Percentiles rank a stretch among this genome's conserved stretches.
phyloP scores from a whole-genome alignment of 2,797 vertebrate species.

The Threskiornis aethiopicus region DNA sequence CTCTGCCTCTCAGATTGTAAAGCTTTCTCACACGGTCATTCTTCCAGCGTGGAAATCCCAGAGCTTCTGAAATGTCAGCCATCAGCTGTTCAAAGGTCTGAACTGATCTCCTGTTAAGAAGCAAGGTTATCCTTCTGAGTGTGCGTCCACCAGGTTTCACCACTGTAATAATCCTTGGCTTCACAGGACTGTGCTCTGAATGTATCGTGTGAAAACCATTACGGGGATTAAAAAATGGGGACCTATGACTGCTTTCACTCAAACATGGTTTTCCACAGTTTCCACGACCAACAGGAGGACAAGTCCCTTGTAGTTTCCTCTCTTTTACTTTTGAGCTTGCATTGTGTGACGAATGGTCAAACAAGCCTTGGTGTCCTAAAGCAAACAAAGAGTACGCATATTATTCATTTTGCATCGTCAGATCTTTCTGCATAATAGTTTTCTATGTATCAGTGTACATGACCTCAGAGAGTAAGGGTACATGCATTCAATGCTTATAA shows the following conservation, averaged over 20 bases:
- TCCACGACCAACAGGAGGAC: conserved; percentile 72
- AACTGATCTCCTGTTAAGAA: conserved; percentile 90
- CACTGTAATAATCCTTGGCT: conserved; percentile 91
- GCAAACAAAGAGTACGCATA: neutral
- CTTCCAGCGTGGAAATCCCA: conserved; percentile 93
- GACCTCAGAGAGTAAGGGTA: neutral
- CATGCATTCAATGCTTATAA: neutral
- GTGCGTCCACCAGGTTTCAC: conserved; percentile 81
- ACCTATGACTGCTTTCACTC: conserved; percentile 33
- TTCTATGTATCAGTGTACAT: neutral
- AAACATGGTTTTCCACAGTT: conserved; percentile 67
- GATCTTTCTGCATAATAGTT: neutral
- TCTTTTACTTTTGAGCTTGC: conserved; percentile 69
- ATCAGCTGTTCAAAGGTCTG: conserved; percentile 94
- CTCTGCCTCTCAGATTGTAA: conserved; percentile 87
- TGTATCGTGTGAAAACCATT: conserved; percentile 81
- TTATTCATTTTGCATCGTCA: neutral
- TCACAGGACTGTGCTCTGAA: conserved; percentile 85
- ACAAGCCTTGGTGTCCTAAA: conserved; percentile 72
- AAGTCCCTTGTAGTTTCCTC: conserved; percentile 66
- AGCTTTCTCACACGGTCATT: conserved; percentile 88
- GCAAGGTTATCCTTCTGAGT: conserved; percentile 87
- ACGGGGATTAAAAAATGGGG: conserved; percentile 51
- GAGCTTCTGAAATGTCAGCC: conserved; percentile 90
- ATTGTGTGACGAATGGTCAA: conserved; percentile 67